phyloP scores from a whole-genome alignment of 2,113 vertebrate species.

The Sander lucioperca region DNA sequence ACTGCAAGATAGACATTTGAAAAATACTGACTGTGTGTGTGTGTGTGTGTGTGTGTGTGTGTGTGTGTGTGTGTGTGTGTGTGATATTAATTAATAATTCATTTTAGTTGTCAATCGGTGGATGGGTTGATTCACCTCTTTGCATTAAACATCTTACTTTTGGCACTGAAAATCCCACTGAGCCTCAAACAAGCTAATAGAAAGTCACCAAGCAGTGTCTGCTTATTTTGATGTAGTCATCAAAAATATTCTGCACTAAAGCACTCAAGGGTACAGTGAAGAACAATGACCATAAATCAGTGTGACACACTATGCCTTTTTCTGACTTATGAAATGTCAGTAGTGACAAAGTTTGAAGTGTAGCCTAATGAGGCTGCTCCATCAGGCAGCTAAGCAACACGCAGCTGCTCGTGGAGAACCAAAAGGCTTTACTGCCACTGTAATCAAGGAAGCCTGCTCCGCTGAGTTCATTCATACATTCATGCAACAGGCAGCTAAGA shows the following conservation, averaged over 20 bases:
- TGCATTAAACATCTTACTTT: slow-evolving; percentile 34
- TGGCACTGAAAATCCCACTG: slow-evolving; percentile 42
- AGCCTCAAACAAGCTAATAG: slow-evolving; percentile 46
- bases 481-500: slow-evolving; percentile 28
- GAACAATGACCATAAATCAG: slow-evolving; percentile 77
- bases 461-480: slow-evolving; percentile 27
- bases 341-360: slow-evolving; percentile 71
- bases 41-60: not conserved
- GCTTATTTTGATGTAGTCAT: slow-evolving; percentile 72
- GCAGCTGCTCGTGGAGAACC: slow-evolving; percentile 49
- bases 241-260: slow-evolving; percentile 61
- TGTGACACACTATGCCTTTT: slow-evolving; percentile 51
- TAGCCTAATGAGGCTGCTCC: slow-evolving; percentile 71
- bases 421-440: slow-evolving; percentile 42
- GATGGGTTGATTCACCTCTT: slow-evolving; percentile 28
- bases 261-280: slow-evolving; percentile 62
- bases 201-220: slow-evolving; percentile 51
- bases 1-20: not conserved
- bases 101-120: slow-evolving; percentile 33
- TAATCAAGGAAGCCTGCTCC: slow-evolving; percentile 48
- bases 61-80: slow-evolving; percentile 8
- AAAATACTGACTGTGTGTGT: not conserved
- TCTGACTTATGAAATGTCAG: slow-evolving; percentile 66
- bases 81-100: slow-evolving; percentile 26
- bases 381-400: slow-evolving; percentile 48